These are phyloP conservation scores for Psittacus erithacus DNA, from an alignment of 2,113 vertebrate genomes.

Conservation along the genomic window DNA sequence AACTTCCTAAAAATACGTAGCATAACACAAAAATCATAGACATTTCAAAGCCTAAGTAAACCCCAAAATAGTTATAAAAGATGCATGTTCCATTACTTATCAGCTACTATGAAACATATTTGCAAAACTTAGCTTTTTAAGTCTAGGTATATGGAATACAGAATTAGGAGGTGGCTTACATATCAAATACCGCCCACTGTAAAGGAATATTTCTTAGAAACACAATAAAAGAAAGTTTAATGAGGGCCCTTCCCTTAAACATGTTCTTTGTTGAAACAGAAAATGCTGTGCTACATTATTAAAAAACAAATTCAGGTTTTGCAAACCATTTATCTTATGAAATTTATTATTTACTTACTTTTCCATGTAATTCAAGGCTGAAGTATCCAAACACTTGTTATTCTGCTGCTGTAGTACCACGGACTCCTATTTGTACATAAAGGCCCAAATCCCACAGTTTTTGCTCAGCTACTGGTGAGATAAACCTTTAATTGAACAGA, in stretches of 20 bases:
- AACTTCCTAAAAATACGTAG: not conserved
- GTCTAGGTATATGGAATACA: not conserved
- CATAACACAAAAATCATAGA: not conserved
- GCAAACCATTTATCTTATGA: accelerated
- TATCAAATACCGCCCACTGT: not conserved
- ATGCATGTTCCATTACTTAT: not conserved
- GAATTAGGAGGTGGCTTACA: not conserved
- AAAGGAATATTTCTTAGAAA: not conserved
- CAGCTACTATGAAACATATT: not conserved
- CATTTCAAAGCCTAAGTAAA: not conserved
- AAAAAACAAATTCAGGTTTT: not conserved
- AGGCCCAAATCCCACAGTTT: not conserved
- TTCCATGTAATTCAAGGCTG: not conserved
- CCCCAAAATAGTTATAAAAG: not conserved
- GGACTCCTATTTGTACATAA: not conserved
- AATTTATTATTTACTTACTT: not conserved
- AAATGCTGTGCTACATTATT: accelerated
- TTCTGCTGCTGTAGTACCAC: not conserved
- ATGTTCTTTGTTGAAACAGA: not conserved
- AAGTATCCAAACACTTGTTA: not conserved
- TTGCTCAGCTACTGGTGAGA: not conserved
- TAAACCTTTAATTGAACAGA: not conserved
- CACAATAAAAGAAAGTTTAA: not conserved
- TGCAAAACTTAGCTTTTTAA: not conserved
- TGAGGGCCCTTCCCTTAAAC: not conserved